Base-by-base conservation (phyloP, 2,888 invertebrate species). In the Cotesia congregata region DNA sequence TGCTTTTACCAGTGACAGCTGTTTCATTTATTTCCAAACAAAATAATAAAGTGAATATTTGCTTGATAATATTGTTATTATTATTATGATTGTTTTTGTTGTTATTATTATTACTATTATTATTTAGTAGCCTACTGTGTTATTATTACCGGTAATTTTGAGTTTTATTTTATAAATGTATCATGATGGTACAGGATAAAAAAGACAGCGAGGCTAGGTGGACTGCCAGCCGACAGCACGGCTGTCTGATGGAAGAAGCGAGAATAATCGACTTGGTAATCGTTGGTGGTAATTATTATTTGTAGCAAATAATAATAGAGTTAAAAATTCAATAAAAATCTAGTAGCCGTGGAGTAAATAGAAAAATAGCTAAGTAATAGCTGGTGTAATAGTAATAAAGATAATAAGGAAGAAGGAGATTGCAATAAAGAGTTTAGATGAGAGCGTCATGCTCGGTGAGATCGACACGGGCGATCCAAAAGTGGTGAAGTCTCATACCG, bases 371-470 rank as follows among this genome's bases (percentile, higher is more conserved):
- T 70, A 68, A 68, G 15, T 64, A 4, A 69, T 76, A 64, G 15
- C 40, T 38, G 15, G n/a, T 12, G 30, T 76, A 20, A 61, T 61
- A 41, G 39, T 39, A 60, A n/a, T n/a, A 73, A 17, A 67, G 69
- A 68, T 30, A 69, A 71, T 6, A 30, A 71, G 76, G 59, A 67
- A 72, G 71, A 76, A 70, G 74, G 67, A 71, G 74, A 75, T 74
- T 62, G 75, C 76, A 72, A 76, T 69, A 80, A 77, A 70, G 74
- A 82, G 83, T 80, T 83, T 84, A 84, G 85, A 86, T 85, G 87
- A 88, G 86, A 88, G 83, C 86, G 88, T 87, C 88, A 88, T 88
- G 87, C 87, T 83, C 86, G 86, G 83, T 85, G 87, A 84, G 87
- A 86, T 86, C 84, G 84, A 86, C 85, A 85, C 84, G 85, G 85